These are phyloP conservation scores for Zhuqinia jingwanae DNA, from an alignment of 2,888 invertebrate genomes.

Conservation along the genomic window DNA sequence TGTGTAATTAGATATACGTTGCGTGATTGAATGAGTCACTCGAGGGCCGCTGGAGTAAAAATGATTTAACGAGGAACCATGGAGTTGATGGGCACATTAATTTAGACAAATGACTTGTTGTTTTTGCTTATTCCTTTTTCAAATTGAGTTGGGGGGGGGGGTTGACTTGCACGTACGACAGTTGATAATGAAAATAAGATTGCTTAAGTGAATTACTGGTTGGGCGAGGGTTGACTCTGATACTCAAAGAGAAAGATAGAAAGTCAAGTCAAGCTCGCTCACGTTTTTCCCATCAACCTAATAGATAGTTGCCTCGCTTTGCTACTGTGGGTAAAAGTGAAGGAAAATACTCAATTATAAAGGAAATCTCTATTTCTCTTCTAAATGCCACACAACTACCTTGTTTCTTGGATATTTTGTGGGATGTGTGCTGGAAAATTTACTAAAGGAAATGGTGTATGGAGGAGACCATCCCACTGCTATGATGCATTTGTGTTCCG, in stretches of 20 bases:
- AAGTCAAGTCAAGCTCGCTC: neutral
- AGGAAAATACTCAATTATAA: neutral
- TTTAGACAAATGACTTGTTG: neutral
- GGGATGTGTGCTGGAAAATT: no score
- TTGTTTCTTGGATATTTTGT: no score
- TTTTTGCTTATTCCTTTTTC: neutral
- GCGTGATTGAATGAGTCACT: constrained; percentile 13
- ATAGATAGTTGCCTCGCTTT: no score
- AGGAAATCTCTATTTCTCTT: no score
- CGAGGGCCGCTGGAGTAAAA: neutral
- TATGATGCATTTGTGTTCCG: no score
- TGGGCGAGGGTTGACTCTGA: neutral
- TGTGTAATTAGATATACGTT: neutral
- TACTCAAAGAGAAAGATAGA: neutral
- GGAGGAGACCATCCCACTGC: no score
- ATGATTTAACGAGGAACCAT: no score
- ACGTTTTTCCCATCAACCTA: neutral
- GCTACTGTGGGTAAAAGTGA: neutral
- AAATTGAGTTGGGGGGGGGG: neutral
- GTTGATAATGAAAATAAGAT: constrained; percentile 28
- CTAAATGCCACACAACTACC: no score
- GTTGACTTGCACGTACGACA: neutral
- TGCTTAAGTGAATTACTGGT: constrained; percentile 2
- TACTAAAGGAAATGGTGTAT: no score
- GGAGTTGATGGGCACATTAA: no score